A percentile compares a stretch with the other conserved stretches of the same genome.
Evolutionary conservation across 2,113 vertebrate genomes (phyloP).

Genomic region (Python bivittatus): DNA sequence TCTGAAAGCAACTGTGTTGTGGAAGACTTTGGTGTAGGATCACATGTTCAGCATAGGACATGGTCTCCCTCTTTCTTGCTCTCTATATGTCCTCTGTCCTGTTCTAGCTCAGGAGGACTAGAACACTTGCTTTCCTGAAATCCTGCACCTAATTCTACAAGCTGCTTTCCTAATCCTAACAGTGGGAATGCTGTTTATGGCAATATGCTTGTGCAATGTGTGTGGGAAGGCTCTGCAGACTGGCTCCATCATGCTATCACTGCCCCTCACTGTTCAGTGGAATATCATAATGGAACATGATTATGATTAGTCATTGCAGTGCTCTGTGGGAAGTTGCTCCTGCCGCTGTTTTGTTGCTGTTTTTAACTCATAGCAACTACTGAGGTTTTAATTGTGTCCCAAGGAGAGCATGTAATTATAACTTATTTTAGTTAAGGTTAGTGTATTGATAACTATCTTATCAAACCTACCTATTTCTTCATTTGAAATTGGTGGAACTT

Average conservation of each 20-base stretch:
- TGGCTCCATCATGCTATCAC: neutral
- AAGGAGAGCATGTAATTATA: neutral
- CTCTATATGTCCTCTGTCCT: neutral
- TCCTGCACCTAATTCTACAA: neutral
- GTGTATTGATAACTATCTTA: neutral
- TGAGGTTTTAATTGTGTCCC: neutral
- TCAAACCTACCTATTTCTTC: neutral
- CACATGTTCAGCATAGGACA: neutral
- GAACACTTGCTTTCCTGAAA: neutral
- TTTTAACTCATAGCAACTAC: neutral
- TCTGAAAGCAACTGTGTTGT: neutral
- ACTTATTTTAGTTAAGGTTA: neutral
- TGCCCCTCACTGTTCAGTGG: neutral
- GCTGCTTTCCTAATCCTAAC: neutral
- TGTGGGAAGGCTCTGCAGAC: neutral
- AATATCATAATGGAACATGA: neutral
- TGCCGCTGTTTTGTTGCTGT: neutral
- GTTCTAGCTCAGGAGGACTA: neutral
- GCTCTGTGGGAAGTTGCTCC: neutral
- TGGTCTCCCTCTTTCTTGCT: neutral
- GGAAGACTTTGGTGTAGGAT: neutral
- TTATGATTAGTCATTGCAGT: neutral
- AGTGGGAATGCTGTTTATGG: neutral
- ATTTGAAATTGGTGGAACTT: neutral
- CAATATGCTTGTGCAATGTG: neutral